Evolutionary conservation across 2,113 vertebrate species (phyloP), one percentile per base, ranked within the genome.

Genomic region (Podilymbus podiceps): DNA sequence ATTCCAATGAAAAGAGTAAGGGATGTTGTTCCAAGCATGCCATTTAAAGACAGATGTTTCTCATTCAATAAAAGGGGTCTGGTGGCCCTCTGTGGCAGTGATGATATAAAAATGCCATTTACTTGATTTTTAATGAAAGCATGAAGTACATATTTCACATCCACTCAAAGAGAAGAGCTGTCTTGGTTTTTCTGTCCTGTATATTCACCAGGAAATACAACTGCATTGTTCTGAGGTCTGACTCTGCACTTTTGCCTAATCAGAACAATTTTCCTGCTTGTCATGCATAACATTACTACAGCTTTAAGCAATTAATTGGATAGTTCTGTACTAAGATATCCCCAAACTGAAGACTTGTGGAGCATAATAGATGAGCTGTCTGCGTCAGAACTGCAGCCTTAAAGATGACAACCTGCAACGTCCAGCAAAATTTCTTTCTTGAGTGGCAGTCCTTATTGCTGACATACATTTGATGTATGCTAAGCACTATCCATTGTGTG

Each of bases 301-400:
- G 97, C 85, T 97, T 96, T 93, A 97, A 97, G 95, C 93, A 96
- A 97, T 97, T 97, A 97, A 97, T 97, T 97, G 96, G 90, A 90
- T 94, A 97, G 96, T 92, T 97, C 96, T 97, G 42, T 90, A 97
- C 96, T 96, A 97, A 97, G 95, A 96, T 95, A 97, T 91, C 91
- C 93, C 79, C 93, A 96, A 97, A 97, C 86, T 91, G 90, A 80
- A 94, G 92, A 81, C 81, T 95, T 82, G 89, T 63, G 88, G 93
- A 88, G 92, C 81, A 85, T 79, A 95, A 90, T 94, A 95, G 95
- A 97, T 97, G 90, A 97, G 88, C 96, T 97, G 94, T 96, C 96
- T 96, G 93, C 83, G 86, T 95, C 89, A 96, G 94, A 96, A 95
- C 87, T 72, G 59, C 76, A 82, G 88, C 31, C 88, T 95, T 96